Base-by-base conservation (phyloP, 2,888 invertebrate genomes). In the Hipparchia semele region DNA sequence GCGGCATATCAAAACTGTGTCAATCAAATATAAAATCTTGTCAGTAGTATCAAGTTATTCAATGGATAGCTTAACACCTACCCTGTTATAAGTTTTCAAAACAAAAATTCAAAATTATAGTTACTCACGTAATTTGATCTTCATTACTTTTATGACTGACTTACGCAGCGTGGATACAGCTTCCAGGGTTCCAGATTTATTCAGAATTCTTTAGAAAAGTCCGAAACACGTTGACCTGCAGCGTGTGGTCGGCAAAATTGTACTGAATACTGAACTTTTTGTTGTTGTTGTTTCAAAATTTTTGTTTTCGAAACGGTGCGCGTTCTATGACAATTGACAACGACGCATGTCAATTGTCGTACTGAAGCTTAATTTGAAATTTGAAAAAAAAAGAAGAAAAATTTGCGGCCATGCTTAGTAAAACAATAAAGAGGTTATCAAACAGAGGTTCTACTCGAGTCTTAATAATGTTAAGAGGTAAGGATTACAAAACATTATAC, bases 111-210 rank as follows among this genome's bases (percentile, higher is more conserved):
- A 46, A 49, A 23, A 7, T n/a, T 49, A 33, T 51, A 51, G n/a
- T n/a, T 74, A 77, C 94, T 93, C 80, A 94, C 94, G 94, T 87
- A 94, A 84, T 87, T 93, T 93, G 82, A 94, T 94, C 89, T 94
- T 94, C 94, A 94, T 94, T 83, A 94, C 93, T 89, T 91, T 92
- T 81, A 94, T 94, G 87, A 93, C 92, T 79, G 94, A 93, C 82
- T 86, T 93, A 81, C 89, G 89, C 89, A 91, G 91, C 89, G 90
- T 93, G 92, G 84, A 87, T 86, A 87, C 84, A 88, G 88, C 83
- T 80, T 84, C 83, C 82, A 85, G 80, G 78, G 76, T 81, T 82
- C 80, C 83, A 80, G 81, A 84, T 81, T 60, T 72, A 72, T 65
- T 54, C 13, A 68, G 33, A 23, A 65, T 23, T 51, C 10, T 13